Base-by-base conservation (phyloP, 1,140 invertebrate genomes). In the Ctenoplectra terminalis region DNA sequence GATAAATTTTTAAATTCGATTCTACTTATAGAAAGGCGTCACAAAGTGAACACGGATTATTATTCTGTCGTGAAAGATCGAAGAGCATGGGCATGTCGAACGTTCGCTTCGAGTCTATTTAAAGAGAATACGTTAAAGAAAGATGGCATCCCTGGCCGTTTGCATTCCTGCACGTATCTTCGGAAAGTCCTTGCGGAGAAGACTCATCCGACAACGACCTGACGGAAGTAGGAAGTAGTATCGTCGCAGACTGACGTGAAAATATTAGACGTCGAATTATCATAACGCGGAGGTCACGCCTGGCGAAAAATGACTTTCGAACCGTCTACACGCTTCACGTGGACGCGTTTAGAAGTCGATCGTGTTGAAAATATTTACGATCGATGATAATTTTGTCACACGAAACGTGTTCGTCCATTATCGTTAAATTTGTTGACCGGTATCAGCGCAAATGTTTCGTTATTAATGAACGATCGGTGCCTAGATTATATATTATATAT, bases 191-290 rank as follows among this genome's bases (percentile, higher is more conserved):
- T 85, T 81, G 64, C 37, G 34, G 8, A 83, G 58, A 70, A 74
- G 37, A 50, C 23, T 13, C 20, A 69, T 58, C 56, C 29, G 26
- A 34, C 40, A 67, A 63, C 50, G 52, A 73, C 4, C 23, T 88
- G 84, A 60, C 81, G 84, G 87, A 88, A 88, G 83, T 70, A 85
- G 73, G 63, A 77, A 83, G 63, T 48, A 78, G 52, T 60, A 67
- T 52, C 40, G 56, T 20, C 0, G 17, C 34, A n/a, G 29, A 20
- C 2, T 50, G 52, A 72, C n/a, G 9, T 67, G 37, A 67, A 73
- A 60, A 67, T 82, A 82, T 86, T 74, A 40, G 46, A 69, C 64
- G 9, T 50, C 40, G 20, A 63, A 88, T 88, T 88, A 88, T 77
- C 87, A 87, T 87, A 83, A 88, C 34, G 58, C 75, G 72, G 54